Percentiles rank a stretch among this genome's conserved stretches.
phyloP scores from a whole-genome alignment of 2,113 vertebrate species.

The Synodontis membranacea region DNA sequence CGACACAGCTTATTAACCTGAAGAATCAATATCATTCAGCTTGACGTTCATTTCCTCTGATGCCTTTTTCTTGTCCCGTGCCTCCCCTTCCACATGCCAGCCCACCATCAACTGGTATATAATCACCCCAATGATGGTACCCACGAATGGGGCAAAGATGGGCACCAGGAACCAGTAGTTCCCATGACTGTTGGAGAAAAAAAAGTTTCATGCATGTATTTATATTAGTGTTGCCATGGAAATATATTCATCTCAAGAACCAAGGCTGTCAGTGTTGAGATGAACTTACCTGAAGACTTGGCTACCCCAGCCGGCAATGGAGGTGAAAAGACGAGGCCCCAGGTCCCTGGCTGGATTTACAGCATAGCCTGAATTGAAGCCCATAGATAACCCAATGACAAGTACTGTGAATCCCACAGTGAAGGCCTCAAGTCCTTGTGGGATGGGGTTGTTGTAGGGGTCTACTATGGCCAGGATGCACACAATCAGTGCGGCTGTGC shows the following conservation, averaged over 20 bases:
- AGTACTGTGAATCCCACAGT: conserved; percentile 93
- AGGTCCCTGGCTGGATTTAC: conserved; percentile 97
- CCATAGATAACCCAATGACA: conserved; percentile 95
- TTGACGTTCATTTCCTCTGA: conserved; percentile 71
- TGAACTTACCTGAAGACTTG: conserved; percentile 88
- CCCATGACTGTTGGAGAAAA: conserved; percentile 64
- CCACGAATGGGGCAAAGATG: conserved; percentile 85
- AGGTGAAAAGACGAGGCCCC: conserved; percentile 90
- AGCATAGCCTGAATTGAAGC: conserved; percentile 96
- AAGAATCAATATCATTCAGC: conserved; percentile 73
- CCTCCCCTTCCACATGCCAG: conserved; percentile 82
- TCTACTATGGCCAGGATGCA: conserved; percentile 95
- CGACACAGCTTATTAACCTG: conserved; percentile 9
- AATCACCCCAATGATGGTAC: conserved; percentile 78
- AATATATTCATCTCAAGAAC: background rate
- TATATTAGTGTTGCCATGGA: background rate
- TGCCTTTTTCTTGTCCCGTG: conserved; percentile 61
- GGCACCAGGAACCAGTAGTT: conserved; percentile 92
- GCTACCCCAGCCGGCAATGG: conserved; percentile 88
- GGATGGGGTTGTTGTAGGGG: conserved; percentile 90
- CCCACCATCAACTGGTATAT: conserved; percentile 94
- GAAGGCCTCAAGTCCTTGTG: conserved; percentile 90
- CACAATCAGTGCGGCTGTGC: conserved; percentile 89
- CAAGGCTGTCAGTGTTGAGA: background rate
- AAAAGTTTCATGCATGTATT: background rate